These are phyloP conservation scores for Erpetoichthys calabaricus DNA, from an alignment of 2,797 vertebrate genomes.

Conservation along the genomic window DNA sequence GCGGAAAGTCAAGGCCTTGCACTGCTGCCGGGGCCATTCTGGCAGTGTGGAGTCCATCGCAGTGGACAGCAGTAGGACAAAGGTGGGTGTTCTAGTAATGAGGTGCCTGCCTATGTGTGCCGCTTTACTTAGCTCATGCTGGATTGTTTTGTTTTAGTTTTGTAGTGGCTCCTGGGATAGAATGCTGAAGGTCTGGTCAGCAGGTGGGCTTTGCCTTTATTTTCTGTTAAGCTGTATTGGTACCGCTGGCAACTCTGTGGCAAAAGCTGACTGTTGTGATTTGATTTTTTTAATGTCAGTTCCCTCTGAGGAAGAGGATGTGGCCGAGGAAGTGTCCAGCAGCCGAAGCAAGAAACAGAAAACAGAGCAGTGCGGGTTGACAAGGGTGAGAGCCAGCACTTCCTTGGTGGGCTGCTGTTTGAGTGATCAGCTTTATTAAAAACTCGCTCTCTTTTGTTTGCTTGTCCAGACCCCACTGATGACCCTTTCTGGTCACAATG, in stretches of 20 bases:
- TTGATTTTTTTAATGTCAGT: conserved; percentile 38
- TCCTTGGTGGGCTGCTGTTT: background rate
- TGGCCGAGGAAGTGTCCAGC: conserved; percentile 63
- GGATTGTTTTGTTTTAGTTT: conserved; percentile 50
- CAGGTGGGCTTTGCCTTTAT: conserved; percentile 53
- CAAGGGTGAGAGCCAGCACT: conserved; percentile 50
- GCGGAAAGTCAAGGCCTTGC: conserved; percentile 76
- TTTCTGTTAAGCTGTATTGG: conserved; percentile 7
- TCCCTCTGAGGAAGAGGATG: conserved; percentile 81
- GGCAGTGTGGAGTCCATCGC: conserved; percentile 80
- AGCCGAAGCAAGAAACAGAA: conserved; percentile 92
- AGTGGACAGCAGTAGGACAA: conserved; percentile 65
- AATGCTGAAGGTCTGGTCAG: conserved; percentile 96
- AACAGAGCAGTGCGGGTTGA: conserved; percentile 83
- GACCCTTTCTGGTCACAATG: conserved; percentile 86
- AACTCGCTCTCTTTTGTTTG: background rate
- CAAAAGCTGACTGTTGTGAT: background rate
- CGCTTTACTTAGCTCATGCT: background rate
- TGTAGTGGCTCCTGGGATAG: conserved; percentile 98
- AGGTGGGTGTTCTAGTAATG: conserved; percentile 46
- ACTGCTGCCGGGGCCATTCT: conserved; percentile 84
- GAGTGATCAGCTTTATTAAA: background rate
- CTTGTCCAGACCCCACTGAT: conserved; percentile 70
- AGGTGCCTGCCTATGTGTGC: conserved; percentile 1
- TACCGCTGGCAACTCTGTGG: background rate